phyloP scores from a whole-genome alignment of 2,113 vertebrate genomes.

The Leptobrachium ailaonicum region DNA sequence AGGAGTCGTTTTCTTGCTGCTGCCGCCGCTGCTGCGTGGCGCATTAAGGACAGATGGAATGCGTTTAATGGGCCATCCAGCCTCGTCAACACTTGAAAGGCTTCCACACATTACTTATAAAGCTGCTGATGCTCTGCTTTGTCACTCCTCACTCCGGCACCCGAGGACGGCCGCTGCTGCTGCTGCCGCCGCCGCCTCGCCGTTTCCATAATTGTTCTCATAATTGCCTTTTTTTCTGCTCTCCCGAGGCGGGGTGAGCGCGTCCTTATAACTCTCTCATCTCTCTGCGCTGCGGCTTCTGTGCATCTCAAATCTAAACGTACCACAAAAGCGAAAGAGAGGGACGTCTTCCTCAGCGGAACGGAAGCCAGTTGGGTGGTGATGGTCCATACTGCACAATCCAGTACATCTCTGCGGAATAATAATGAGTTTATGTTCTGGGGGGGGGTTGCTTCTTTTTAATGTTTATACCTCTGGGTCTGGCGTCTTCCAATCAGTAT shows the following conservation, averaged over 20 bases:
- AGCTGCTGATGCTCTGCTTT: constrained; percentile 52
- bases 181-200: constrained; percentile 35
- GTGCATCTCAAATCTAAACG: not conserved
- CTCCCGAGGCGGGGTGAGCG: constrained; percentile 49
- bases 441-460: not conserved
- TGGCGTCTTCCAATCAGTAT: not conserved
- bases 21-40: constrained; percentile 31
- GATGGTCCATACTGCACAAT: not conserved
- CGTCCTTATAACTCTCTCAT: not conserved
- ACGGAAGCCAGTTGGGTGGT: not conserved
- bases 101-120: constrained; percentile 56
- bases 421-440: not conserved
- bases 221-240: constrained; percentile 55
- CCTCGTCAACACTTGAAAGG: constrained; percentile 58
- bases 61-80: constrained; percentile 61
- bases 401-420: not conserved
- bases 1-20: not conserved
- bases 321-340: not conserved
- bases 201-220: constrained; percentile 58
- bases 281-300: not conserved
- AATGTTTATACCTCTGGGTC: not conserved
- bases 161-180: constrained; percentile 38
- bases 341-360: not conserved
- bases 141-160: constrained; percentile 53
- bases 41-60: constrained; percentile 61